A percentile compares a stretch with the other conserved stretches of the same genome.
Conservation (phyloP, 2,888 invertebrate genomes). For the Parapristionchus giblindavisi region DNA sequence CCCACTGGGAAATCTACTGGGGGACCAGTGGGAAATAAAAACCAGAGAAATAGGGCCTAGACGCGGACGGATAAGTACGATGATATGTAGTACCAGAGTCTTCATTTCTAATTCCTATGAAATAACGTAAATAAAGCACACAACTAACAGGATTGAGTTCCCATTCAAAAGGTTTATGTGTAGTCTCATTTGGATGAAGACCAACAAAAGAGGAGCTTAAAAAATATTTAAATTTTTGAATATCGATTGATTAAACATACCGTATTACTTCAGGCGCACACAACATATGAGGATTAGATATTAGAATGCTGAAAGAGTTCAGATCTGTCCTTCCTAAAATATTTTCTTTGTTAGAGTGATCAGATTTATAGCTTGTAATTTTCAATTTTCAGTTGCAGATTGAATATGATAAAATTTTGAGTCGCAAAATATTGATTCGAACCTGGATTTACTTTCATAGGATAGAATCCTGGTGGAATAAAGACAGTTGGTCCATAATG, state of each 20-base stretch:
- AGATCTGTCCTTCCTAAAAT: neutral
- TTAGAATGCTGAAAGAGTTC: neutral
- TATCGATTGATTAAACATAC: neutral
- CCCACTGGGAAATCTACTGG: too few species aligned
- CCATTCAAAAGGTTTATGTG: neutral
- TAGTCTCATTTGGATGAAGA: neutral
- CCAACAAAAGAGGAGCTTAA: constrained; percentile 1
- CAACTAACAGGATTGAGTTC: neutral
- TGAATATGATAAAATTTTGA: neutral
- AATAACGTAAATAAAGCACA: too few species aligned
- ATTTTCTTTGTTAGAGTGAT: too few species aligned
- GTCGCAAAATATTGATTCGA: neutral
- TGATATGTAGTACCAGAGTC: too few species aligned
- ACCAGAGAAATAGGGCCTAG: too few species aligned
- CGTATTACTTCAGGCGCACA: constrained; percentile 13
- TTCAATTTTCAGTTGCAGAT: too few species aligned
- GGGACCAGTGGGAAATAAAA: too few species aligned
- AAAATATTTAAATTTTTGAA: neutral
- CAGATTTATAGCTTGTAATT: too few species aligned
- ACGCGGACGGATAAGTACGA: too few species aligned
- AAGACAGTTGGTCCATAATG: neutral
- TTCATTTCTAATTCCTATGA: too few species aligned
- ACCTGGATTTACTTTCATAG: neutral
- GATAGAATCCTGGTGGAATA: neutral
- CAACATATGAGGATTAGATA: neutral